A percentile compares a stretch with the other conserved stretches of the same genome.
phyloP scores from a whole-genome alignment of 2,113 vertebrate species.

The Bucco capensis region DNA sequence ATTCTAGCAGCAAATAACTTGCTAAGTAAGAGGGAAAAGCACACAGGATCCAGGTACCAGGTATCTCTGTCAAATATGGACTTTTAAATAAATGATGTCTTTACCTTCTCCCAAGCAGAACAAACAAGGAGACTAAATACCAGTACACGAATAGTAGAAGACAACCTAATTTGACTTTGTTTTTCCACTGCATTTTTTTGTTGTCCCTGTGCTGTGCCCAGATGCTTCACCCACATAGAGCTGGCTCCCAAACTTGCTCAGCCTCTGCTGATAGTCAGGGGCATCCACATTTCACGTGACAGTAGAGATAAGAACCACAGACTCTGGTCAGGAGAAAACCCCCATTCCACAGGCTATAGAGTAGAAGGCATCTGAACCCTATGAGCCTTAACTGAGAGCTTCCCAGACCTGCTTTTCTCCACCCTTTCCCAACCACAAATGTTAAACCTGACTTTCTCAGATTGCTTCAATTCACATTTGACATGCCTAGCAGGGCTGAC shows the following conservation, averaged over 20 bases:
- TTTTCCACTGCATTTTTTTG: neutral
- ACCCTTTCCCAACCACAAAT: neutral
- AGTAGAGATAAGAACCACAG: neutral
- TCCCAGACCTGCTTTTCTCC: neutral
- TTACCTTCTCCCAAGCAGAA: neutral
- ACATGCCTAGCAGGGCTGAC: no score
- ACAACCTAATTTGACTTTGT: rapidly evolving
- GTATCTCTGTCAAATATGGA: neutral
- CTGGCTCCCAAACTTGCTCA: neutral
- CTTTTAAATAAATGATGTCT: neutral
- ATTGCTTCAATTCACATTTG: neutral
- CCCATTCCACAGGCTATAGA: neutral
- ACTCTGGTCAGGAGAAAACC: neutral
- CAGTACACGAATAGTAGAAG: neutral
- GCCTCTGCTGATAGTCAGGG: neutral
- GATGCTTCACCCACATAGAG: rapidly evolving
- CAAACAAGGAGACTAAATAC: neutral
- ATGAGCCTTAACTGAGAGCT: neutral
- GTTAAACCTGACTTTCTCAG: neutral
- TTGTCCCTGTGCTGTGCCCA: neutral
- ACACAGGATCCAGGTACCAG: neutral
- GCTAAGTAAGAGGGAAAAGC: neutral
- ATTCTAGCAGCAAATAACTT: neutral
- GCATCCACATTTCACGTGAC: neutral
- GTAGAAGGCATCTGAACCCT: neutral